Conservation (phyloP, 2,797 vertebrate species). For the Hirundo rustica region DNA sequence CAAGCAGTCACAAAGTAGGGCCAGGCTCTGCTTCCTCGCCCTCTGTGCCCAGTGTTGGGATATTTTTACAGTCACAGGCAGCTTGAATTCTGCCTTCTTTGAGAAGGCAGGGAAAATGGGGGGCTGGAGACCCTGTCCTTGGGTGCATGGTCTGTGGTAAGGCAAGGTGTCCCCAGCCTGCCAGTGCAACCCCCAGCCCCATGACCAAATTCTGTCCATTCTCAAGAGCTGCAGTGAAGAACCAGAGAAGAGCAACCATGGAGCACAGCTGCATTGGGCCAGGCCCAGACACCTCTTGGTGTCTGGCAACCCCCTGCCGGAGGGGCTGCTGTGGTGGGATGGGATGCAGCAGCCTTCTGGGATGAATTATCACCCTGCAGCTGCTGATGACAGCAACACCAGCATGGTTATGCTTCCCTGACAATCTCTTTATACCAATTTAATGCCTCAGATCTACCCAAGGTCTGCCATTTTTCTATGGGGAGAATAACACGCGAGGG, state of each 20-base stretch:
- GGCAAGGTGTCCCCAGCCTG: neutral
- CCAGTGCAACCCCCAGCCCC: neutral
- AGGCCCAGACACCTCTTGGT: rapidly evolving
- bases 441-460: conserved; percentile 36
- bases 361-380: neutral
- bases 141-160: rapidly evolving
- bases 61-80: neutral
- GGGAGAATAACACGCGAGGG: neutral
- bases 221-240: neutral
- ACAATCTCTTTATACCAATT: conserved; percentile 24
- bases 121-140: neutral
- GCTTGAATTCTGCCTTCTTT: neutral
- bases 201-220: rapidly evolving
- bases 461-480: conserved; percentile 12
- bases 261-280: neutral
- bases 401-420: neutral
- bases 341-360: neutral
- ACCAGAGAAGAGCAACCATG: rapidly evolving
- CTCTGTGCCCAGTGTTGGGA: neutral
- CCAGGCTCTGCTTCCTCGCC: neutral
- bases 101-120: neutral
- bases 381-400: neutral
- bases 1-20: neutral
- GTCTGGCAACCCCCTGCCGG: neutral
- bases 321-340: neutral